phyloP scores from a whole-genome alignment of 2,797 vertebrate genomes.

The Anabas testudineus region DNA sequence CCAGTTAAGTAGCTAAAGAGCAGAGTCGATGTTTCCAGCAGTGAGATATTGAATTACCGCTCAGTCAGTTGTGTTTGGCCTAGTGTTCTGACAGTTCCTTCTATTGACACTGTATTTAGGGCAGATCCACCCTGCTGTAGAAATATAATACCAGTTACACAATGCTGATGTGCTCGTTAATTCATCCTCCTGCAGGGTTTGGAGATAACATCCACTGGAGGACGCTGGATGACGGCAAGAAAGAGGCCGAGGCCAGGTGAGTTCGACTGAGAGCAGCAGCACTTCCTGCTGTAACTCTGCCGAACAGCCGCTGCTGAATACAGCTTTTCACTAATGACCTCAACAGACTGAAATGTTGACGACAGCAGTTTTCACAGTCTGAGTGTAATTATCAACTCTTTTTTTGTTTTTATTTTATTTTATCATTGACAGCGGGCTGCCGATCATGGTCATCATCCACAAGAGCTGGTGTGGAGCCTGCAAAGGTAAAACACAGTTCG shows the following conservation, averaged over 20 bases:
- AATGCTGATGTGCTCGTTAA: conserved; percentile 11
- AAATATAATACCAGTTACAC: conserved; percentile 38
- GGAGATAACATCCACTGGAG: conserved; percentile 98
- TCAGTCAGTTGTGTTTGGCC: conserved; percentile 4
- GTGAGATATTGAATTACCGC: conserved; percentile 37
- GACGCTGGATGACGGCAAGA: conserved; percentile 95
- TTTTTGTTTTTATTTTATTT: too few relatives aligned
- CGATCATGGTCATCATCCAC: conserved; percentile 96
- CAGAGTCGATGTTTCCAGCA: not conserved
- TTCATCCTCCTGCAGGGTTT: conserved; percentile 86
- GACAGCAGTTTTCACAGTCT: not conserved
- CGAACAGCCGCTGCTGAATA: not conserved
- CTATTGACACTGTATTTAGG: conserved; percentile 38
- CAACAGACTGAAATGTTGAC: not conserved
- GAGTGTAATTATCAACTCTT: too few relatives aligned
- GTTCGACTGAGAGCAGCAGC: conserved; percentile 11
- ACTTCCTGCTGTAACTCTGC: conserved; percentile 3
- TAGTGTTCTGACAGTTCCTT: conserved; percentile 23
- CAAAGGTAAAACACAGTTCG: conserved; percentile 88
- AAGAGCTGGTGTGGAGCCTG: conserved; percentile 99
- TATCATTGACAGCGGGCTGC: conserved; percentile 88
- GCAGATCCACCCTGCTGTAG: conserved; percentile 45
- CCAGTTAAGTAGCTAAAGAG: not conserved
- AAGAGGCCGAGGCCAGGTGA: conserved; percentile 95
- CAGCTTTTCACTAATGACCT: not conserved